Percentiles rank a stretch among this genome's conserved stretches.
These are phyloP conservation scores for Chlamydotis undulata DNA, from an alignment of 2,113 vertebrate species.

Conservation along the genomic window DNA sequence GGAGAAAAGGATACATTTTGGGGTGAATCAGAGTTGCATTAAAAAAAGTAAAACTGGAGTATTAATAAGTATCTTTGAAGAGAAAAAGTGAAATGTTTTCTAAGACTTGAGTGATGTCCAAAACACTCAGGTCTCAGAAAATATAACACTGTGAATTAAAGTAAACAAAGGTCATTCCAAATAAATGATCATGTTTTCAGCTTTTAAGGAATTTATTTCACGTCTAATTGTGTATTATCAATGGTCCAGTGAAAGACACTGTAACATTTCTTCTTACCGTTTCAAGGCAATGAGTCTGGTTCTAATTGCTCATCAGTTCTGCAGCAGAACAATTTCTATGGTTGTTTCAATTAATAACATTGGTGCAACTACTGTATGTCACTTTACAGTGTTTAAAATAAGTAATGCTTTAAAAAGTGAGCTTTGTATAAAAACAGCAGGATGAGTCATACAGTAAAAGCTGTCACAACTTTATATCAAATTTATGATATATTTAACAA, in stretches of 20 bases:
- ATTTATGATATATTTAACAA: neutral
- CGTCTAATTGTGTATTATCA: neutral
- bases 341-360: neutral
- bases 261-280: neutral
- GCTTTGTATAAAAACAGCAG: neutral
- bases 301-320: neutral
- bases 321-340: neutral
- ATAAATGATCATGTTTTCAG: neutral
- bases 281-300: neutral
- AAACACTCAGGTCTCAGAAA: neutral
- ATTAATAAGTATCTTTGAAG: neutral
- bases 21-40: neutral
- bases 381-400: neutral
- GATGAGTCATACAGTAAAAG: neutral
- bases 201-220: neutral
- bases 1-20: neutral
- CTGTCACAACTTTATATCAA: neutral
- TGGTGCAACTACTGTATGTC: neutral
- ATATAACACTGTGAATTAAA: neutral
- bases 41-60: neutral
- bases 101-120: neutral
- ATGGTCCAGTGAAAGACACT: neutral
- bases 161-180: neutral
- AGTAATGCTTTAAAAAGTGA: neutral
- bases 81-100: neutral